Evolutionary conservation across 2,113 vertebrate species (phyloP), one percentile per base, ranked within the genome.

Genomic region (Indri indri): DNA sequence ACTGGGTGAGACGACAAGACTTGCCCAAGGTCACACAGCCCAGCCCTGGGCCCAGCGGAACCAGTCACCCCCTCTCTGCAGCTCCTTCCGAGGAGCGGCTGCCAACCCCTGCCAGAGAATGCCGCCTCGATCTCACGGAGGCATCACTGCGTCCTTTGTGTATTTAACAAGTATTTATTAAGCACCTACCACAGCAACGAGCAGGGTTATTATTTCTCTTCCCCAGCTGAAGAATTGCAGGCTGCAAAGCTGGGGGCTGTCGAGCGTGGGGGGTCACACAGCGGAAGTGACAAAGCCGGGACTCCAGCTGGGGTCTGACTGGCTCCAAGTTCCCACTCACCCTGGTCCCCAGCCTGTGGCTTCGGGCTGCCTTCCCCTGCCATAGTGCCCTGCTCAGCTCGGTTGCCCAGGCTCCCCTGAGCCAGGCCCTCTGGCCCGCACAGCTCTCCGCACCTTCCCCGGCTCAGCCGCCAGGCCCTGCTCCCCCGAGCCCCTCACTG

Each of bases 301-400:
- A 14, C 42, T 34, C 54, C 1, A 11, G 27, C 40, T 42, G 52
- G 10, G 73, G 81, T 59, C 54, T 37, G 66, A 59, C 83, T 73
- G 63, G 68, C 45, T 66, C 32, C 16, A 17, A 82, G 18, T 16
- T 34, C 47, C 17, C 1, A 32, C 47, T 66, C 74, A 68, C 16
- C 45, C 65, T 7, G 10, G 59, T 5, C 47, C 22, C 65, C 71
- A 4, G 54, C 30, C 59, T 59, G 76, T 18, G 71, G 54, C 13
- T 40, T 50, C 20, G 1, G 17, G 65, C 9, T n/a, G 47, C 73
- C 8, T 37, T 20, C 30, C 3, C 16, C 27, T 66, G 50, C 34
- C 65, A 7, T 0, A 2, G 13, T 2, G 25, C 25, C 25, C 45
- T 25, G 5, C 13, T 30, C 9, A 9, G 2, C 23, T 17, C 1